Percentiles rank a stretch among this genome's conserved stretches.
phyloP scores from a whole-genome alignment of 2,888 invertebrate genomes.

The Pseudococcus jackbeardsleyi region DNA sequence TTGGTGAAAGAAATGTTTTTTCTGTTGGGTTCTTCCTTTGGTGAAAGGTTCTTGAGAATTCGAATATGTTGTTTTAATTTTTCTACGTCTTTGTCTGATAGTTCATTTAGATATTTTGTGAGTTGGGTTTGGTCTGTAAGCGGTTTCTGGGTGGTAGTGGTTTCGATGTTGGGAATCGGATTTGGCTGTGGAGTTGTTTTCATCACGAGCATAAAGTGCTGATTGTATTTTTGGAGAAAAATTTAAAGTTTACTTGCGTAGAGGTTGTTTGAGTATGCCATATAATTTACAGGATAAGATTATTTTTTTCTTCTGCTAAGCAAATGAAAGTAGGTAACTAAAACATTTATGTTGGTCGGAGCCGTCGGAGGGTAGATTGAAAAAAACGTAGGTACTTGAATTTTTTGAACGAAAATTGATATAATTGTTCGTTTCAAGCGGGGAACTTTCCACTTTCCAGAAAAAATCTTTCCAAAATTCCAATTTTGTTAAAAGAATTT shows the following conservation, averaged over 20 bases:
- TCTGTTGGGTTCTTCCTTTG: background rate
- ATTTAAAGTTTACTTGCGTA: background rate
- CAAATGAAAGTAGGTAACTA: background rate
- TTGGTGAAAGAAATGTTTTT: background rate
- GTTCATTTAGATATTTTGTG: background rate
- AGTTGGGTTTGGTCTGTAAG: background rate
- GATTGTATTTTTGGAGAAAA: background rate
- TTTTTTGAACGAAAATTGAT: too few species aligned
- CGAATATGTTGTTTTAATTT: constrained; percentile 53
- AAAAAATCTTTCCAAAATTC: too few species aligned
- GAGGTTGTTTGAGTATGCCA: too few species aligned
- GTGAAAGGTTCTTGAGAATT: background rate
- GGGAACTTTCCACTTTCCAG: too few species aligned
- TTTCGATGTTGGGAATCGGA: background rate
- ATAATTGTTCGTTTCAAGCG: too few species aligned
- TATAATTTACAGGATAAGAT: background rate
- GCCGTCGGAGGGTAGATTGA: too few species aligned
- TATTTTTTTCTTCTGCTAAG: background rate
- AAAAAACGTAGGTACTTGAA: too few species aligned
- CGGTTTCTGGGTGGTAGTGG: background rate
- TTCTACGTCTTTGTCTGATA: background rate
- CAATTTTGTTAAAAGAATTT: too few species aligned
- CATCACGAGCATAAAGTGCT: background rate
- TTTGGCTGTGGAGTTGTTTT: background rate
- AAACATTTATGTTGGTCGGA: too few species aligned